Base-by-base conservation (phyloP, 2,888 invertebrate species). In the Adelphocoris suturalis region DNA sequence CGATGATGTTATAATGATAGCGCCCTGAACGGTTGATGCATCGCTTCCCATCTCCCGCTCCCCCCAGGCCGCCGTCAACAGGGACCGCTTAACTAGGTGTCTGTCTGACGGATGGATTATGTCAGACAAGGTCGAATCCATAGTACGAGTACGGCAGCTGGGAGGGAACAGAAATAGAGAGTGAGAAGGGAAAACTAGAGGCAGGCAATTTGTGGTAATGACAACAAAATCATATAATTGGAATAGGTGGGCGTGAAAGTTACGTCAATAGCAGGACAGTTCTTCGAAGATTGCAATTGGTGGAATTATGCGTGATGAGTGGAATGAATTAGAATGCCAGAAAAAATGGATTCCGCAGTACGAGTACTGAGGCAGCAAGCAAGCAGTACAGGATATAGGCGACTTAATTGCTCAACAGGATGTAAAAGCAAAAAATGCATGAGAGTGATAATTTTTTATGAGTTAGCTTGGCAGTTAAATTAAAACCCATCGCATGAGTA, bases 1-100 rank as follows among this genome's bases (percentile, higher is more conserved):
- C 68, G 68, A 68, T 23, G 68, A 68, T 68, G 23, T 68, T 23
- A 68, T 23, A 68, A 68, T 68, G 11, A 68, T 68, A 16, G 57
- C 23, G 82, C 55, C 48, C 14, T 82, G 52, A 82, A 82, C 82
- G 82, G 82, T 82, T 82, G 82, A 82, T 82, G 82, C 52, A 82
- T 82, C 48, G 52, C 82, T 82, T 82, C 82, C 82, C 14, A 82
- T 82, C 82, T 14, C n/a, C 78, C 81, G 81, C n/a, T 46, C 47
- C 47, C 82, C 82, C 52, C 55, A 52, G 47, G 47, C 46, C 37
- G 27, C n/a, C 23, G 14, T 82, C 47, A 46, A 82, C 27, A 14
- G 47, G 47, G 47, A 11, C 82, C 82, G 48, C 52, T 52, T 82
- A 82, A 82, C 82, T 52, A 52, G 82, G 82, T 82, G 48, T 82